Conservation (phyloP, 30 jellyfish, hydroid and myxozoan genomes). For the Pelagia noctiluca region DNA sequence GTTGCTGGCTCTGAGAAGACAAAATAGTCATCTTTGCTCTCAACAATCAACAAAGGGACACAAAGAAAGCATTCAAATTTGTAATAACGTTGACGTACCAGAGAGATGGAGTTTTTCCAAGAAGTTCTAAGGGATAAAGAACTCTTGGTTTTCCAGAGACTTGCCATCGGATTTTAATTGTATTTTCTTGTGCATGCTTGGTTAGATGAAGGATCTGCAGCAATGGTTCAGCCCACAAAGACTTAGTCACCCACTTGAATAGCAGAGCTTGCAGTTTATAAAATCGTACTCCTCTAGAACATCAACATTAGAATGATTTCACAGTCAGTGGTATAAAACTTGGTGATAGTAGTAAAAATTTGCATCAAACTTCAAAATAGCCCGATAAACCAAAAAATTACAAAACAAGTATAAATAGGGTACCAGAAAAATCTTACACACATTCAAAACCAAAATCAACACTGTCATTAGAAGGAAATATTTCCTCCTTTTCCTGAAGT, state of each 20-base stretch:
- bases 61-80: too few relatives aligned
- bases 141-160: conserved; percentile 55
- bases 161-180: conserved; percentile 64
- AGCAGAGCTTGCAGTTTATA: conserved; percentile 26
- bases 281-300: conserved; percentile 32
- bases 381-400: background rate
- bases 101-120: conserved; percentile 48
- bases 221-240: conserved; percentile 34
- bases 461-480: too few relatives aligned
- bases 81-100: conserved; percentile 24
- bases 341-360: too few relatives aligned
- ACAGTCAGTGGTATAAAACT: too few relatives aligned
- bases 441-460: too few relatives aligned
- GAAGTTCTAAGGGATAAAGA: conserved; percentile 26
- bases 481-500: too few relatives aligned
- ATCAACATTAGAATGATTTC: too few relatives aligned
- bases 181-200: conserved; percentile 33
- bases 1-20: background rate
- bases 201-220: conserved; percentile 38
- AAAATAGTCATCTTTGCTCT: too few relatives aligned
- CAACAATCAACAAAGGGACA: too few relatives aligned
- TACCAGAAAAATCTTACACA: too few relatives aligned
- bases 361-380: too few relatives aligned
- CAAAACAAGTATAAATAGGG: too few relatives aligned
- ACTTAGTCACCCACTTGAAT: conserved; percentile 54